A percentile compares a stretch with the other conserved stretches of the same genome.
Conservation (phyloP, 2,888 invertebrate species). For the Bombylius major region DNA sequence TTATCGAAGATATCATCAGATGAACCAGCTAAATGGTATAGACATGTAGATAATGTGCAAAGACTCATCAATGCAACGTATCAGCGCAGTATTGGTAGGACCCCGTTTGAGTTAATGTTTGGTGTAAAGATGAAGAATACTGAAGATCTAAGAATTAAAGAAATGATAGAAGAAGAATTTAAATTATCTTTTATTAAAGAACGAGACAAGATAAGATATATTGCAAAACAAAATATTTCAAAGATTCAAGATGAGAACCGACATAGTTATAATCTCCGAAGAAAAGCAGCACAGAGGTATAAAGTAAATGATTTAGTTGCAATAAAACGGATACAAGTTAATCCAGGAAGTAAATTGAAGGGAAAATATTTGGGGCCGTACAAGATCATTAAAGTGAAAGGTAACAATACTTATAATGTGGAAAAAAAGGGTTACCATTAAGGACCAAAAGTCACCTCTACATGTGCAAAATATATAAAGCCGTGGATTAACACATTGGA, state of each 20-base stretch:
- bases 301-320: slow-evolving; percentile 1
- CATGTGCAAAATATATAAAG: not conserved
- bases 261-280: not conserved
- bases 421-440: too few relatives aligned
- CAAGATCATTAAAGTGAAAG: not conserved
- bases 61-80: not conserved
- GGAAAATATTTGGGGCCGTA: slow-evolving; percentile 3
- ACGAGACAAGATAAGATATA: not conserved
- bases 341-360: not conserved
- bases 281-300: not conserved
- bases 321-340: not conserved
- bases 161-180: not conserved
- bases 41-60: not conserved
- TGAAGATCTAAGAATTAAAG: not conserved
- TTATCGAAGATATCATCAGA: not conserved
- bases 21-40: not conserved
- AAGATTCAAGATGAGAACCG: not conserved
- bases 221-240: not conserved
- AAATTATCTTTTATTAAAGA: not conserved
- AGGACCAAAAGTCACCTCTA: not conserved
- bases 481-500: not conserved
- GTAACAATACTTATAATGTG: too few relatives aligned
- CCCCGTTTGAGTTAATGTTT: not conserved
- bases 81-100: too few relatives aligned
- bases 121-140: not conserved